Evolutionary conservation across 2,888 invertebrate genomes (phyloP), one percentile per base, ranked within the genome.

Genomic region (Meteorus colon): DNA sequence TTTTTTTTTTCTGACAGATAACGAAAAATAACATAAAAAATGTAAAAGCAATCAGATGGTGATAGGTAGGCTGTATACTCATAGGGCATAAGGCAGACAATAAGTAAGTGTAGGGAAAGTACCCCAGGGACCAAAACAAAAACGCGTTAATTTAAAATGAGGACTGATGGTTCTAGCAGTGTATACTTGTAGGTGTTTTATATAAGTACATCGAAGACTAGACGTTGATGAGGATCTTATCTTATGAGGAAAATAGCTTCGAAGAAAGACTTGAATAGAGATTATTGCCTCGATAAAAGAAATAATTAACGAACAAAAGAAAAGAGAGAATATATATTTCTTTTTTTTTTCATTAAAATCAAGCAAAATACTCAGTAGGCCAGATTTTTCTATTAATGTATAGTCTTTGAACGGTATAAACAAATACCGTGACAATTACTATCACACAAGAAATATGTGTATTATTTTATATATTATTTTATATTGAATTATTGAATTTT

Each of bases 161-260:
- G 86, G 84, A 88, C 87, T 87, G 86, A 88, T 82, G 88, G 85
- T 87, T 87, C 86, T 88, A 87, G 86, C 85, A 24, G n/a, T 48
- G 85, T 85, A 85, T 86, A 86, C 82, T 87, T 85, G 86, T 86
- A 85, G 82, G 77, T 83, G 83, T 84, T 84, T 83, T 81, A 80
- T 59, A 51, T 78, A 79, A 74, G 80, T 76, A 76, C 70, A 79
- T 81, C 78, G 79, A 84, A 83, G 82, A 81, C 81, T 81, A 77
- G 71, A 79, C 82, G 73, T 82, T 81, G 80, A 78, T 83, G 81
- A 81, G 65, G 71, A 80, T 75, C 75, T 62, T 60, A 73, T 31
- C 59, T 37, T n/a, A 69, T 12, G 14, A 37, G 4, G 19, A 19
- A 34, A 34, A 37, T 2, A 31, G 12, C 55, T n/a, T 37, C 41